These are phyloP conservation scores for Hipparchia semele DNA, from an alignment of 2,888 invertebrate genomes.

Conservation along the genomic window DNA sequence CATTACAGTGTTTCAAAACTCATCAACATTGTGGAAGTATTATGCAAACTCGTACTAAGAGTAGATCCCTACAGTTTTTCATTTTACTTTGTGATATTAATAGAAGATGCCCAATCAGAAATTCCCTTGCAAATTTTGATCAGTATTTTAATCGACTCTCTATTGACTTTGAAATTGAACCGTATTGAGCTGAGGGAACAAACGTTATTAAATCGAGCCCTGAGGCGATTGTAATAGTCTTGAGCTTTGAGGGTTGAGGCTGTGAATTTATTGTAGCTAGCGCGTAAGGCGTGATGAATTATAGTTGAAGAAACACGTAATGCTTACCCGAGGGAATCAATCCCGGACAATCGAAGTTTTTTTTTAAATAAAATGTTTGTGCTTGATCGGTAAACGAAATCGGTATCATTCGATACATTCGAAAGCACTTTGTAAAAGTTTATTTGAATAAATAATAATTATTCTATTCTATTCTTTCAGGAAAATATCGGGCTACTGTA, in stretches of 20 bases:
- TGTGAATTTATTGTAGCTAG: not conserved
- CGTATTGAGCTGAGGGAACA: constrained; percentile 13
- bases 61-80: no score
- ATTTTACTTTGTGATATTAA: no score
- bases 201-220: constrained; percentile 28
- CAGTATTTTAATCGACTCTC: not conserved
- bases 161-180: constrained; percentile 16
- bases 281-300: not conserved
- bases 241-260: not conserved
- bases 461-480: no score
- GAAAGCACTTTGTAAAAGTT: no score
- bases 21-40: no score
- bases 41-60: no score
- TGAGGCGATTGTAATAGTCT: constrained; percentile 1
- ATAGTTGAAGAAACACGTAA: not conserved
- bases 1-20: no score
- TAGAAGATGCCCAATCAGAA: not conserved
- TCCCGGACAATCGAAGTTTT: not conserved
- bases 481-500: no score
- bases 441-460: no score
- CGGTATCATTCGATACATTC: not conserved
- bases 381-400: not conserved
- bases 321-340: not conserved
- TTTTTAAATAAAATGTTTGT: not conserved
- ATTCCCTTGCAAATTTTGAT: constrained; percentile 5